A percentile compares a stretch with the other conserved stretches of the same genome.
Conservation (phyloP, 1,140 invertebrate genomes). For the Propsilocerus akamusi region DNA sequence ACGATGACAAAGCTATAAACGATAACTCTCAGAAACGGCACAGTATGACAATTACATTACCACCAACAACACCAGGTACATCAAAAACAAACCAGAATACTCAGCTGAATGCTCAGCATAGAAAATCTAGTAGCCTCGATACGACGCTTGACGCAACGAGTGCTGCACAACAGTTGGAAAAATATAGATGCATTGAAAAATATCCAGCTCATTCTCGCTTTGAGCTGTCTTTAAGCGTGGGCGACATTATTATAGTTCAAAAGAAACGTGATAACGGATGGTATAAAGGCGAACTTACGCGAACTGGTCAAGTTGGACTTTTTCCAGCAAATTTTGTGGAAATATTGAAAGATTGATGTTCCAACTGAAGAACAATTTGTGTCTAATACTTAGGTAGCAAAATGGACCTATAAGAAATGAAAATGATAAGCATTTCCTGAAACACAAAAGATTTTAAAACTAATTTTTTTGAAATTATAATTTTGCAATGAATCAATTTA, state of each 20-base stretch:
- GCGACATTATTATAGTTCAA: constrained; percentile 81
- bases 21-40: not conserved
- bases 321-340: constrained; percentile 91
- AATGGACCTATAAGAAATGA: too few species aligned
- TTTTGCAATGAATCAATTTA: too few species aligned
- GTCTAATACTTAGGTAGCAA: too few species aligned
- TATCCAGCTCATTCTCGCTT: constrained; percentile 92
- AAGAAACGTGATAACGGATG: constrained; percentile 88
- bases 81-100: not conserved
- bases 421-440: too few species aligned
- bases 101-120: constrained; percentile 1
- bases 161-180: too few species aligned
- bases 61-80: constrained; percentile 9
- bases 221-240: constrained; percentile 72
- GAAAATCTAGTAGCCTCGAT: constrained; percentile 8
- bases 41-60: constrained; percentile 8
- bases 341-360: too few species aligned
- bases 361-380: too few species aligned
- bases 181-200: constrained; percentile 77
- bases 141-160: constrained; percentile 11
- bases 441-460: too few species aligned
- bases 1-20: too few species aligned
- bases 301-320: constrained; percentile 76
- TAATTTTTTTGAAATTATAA: too few species aligned
- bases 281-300: constrained; percentile 82